phyloP scores from a whole-genome alignment of 2,888 invertebrate species.

The Lordiphosa fenestrarum region DNA sequence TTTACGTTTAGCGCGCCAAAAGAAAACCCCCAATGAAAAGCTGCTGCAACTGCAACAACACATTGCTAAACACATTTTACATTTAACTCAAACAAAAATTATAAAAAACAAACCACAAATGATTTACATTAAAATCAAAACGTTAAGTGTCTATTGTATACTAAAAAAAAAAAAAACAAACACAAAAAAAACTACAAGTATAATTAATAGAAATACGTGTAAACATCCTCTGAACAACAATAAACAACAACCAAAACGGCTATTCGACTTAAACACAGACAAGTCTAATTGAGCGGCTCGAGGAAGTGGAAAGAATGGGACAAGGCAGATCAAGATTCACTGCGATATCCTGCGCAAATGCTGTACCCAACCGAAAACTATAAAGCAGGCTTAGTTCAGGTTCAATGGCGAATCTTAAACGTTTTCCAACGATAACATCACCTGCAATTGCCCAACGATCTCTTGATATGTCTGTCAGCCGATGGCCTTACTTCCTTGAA shows the following conservation, averaged over 20 bases:
- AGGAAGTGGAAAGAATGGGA: too few relatives aligned
- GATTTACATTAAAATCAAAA: conserved; percentile 18
- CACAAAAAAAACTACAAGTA: neutral
- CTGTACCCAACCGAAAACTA: too few relatives aligned
- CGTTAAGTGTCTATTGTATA: conserved; percentile 54
- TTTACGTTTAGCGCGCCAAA: conserved; percentile 71
- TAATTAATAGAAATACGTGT: conserved; percentile 26
- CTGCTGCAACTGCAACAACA: conserved; percentile 40
- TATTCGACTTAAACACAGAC: conserved; percentile 35
- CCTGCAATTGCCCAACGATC: too few relatives aligned
- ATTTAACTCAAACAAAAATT: conserved; percentile 35
- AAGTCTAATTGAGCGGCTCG: too few relatives aligned
- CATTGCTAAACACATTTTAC: conserved; percentile 28
- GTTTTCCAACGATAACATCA: too few relatives aligned
- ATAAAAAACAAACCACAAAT: conserved; percentile 11
- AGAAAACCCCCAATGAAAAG: conserved; percentile 40
- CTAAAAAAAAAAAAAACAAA: conserved; percentile 22
- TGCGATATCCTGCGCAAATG: too few relatives aligned
- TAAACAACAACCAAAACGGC: conserved; percentile 29
- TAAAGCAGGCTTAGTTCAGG: too few relatives aligned
- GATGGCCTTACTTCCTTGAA: too few relatives aligned
- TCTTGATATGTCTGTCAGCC: too few relatives aligned
- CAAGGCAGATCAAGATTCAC: too few relatives aligned
- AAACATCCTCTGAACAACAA: conserved; percentile 40
- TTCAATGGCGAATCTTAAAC: too few relatives aligned